Percentiles rank a stretch among this genome's conserved stretches.
Evolutionary conservation across 2,888 invertebrate genomes (phyloP).

Genomic region (Drosophila tripunctata): DNA sequence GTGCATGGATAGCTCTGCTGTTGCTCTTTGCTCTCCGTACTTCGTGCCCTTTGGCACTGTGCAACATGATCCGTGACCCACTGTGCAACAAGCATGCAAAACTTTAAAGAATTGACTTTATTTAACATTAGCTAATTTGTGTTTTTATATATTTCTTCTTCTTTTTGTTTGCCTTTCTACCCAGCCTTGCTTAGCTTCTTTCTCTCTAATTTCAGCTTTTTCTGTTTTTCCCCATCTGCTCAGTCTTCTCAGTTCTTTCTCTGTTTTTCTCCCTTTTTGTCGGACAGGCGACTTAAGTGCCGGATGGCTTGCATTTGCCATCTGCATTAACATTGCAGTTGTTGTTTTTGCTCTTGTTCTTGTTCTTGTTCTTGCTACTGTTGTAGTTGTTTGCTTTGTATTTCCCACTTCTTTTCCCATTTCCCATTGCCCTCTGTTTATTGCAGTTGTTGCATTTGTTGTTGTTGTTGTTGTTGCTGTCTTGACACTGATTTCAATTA

Average conservation of each 20-base stretch:
- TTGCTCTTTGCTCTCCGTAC: neutral
- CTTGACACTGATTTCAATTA: slow-evolving; percentile 76
- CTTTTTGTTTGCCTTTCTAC: neutral
- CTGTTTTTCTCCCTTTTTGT: slow-evolving; percentile 12
- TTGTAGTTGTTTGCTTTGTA: slow-evolving; percentile 12
- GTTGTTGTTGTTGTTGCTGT: slow-evolving; percentile 23
- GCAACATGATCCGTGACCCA: neutral
- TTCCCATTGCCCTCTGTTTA: no score
- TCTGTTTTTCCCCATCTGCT: slow-evolving; percentile 1
- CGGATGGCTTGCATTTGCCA: slow-evolving; percentile 29
- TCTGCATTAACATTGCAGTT: slow-evolving; percentile 19
- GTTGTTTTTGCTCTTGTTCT: slow-evolving; percentile 16
- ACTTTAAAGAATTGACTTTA: slow-evolving; percentile 55
- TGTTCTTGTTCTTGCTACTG: no score
- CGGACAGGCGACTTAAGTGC: slow-evolving; percentile 57
- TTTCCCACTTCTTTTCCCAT: neutral
- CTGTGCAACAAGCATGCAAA: slow-evolving; percentile 5
- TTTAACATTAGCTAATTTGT: slow-evolving; percentile 76
- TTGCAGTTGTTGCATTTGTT: neutral
- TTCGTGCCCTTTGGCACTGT: neutral
- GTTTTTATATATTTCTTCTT: slow-evolving; percentile 23
- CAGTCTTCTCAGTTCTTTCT: no score
- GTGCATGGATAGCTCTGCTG: slow-evolving; percentile 17
- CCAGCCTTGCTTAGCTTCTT: neutral
- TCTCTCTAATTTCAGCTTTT: slow-evolving; percentile 37